A percentile compares a stretch with the other conserved stretches of the same genome.
Conservation (phyloP, 2,888 invertebrate genomes). For the Disparrhopalites patrizii region DNA sequence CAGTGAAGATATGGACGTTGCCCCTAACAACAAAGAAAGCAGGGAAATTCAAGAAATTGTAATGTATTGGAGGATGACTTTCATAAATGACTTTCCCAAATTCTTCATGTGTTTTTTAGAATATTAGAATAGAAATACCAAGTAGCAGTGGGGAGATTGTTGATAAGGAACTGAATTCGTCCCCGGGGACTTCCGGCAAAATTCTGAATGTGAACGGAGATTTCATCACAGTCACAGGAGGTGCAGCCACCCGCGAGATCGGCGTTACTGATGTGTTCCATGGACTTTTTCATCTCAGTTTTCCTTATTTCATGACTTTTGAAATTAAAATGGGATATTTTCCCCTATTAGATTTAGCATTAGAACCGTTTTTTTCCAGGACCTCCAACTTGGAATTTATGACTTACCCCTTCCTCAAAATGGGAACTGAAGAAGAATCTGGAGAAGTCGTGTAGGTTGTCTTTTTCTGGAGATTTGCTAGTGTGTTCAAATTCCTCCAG, state of each 20-base stretch:
- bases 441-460: not conserved
- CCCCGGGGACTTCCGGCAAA: not conserved
- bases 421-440: not conserved
- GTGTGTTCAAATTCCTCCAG: not conserved
- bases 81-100: too few species aligned
- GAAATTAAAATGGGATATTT: not conserved
- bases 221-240: not conserved
- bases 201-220: not conserved
- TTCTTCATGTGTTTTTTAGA: not conserved
- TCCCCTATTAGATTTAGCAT: too few species aligned
- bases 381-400: too few species aligned
- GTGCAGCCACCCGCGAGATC: too few species aligned
- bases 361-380: too few species aligned
- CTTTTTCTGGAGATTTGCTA: not conserved
- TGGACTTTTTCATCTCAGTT: not conserved
- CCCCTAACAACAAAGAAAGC: not conserved
- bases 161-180: constrained; percentile 18
- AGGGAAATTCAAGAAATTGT: not conserved
- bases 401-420: constrained; percentile 1
- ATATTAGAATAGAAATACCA: constrained; percentile 10
- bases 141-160: constrained; percentile 5
- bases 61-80: not conserved
- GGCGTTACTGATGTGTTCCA: not conserved
- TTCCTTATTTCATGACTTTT: constrained; percentile 6
- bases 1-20: constrained; percentile 19